These are phyloP conservation scores for Papilio polyxenes DNA, from an alignment of 1,140 invertebrate species.

Conservation along the genomic window DNA sequence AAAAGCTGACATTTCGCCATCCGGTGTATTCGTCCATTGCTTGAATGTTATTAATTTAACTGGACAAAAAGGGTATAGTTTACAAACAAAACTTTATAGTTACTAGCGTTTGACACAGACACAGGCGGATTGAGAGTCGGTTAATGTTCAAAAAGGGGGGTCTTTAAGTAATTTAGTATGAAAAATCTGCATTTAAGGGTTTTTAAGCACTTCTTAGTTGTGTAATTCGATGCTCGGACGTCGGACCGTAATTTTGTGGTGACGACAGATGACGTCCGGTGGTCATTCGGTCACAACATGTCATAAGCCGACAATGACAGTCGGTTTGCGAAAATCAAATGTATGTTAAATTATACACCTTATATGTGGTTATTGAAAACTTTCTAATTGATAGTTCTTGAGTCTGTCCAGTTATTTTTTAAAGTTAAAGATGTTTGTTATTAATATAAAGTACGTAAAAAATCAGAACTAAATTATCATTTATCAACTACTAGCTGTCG, in stretches of 20 bases:
- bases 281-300: slow-evolving; percentile 17
- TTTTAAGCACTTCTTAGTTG: background rate
- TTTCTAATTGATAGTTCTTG: background rate
- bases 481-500: no score
- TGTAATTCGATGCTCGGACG: slow-evolving; percentile 13
- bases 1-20: background rate
- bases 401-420: background rate
- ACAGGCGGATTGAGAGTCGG: background rate
- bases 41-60: background rate
- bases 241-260: slow-evolving; percentile 26
- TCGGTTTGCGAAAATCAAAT: slow-evolving; percentile 16
- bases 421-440: background rate
- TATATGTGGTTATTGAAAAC: background rate
- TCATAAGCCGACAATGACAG: background rate
- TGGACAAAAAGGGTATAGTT: background rate
- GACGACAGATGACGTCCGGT: slow-evolving; percentile 20
- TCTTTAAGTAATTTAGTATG: background rate
- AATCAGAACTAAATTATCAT: background rate
- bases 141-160: background rate
- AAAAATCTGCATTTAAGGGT: background rate
- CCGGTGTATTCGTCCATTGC: background rate
- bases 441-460: background rate
- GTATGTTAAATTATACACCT: background rate
- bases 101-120: background rate
- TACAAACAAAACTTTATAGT: no score